These are phyloP conservation scores for Hypomecis punctinalis DNA, from an alignment of 2,888 invertebrate genomes.

Conservation along the genomic window DNA sequence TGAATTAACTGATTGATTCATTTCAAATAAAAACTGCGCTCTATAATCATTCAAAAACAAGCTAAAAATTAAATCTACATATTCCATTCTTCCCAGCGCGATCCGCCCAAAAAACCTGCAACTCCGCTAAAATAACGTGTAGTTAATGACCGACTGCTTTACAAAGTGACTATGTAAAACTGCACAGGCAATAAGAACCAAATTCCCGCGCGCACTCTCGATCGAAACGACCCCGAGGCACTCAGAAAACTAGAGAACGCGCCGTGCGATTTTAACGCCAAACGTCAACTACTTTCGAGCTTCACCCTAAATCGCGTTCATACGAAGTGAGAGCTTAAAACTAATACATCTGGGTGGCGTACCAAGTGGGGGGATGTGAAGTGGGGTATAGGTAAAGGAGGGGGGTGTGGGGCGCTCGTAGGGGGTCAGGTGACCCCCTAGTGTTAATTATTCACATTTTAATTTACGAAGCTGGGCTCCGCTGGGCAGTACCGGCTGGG, in stretches of 20 bases:
- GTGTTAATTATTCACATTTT: constrained; percentile 85
- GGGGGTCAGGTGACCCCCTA: constrained; percentile 52
- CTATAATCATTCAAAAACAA: too few relatives aligned
- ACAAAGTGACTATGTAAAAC: constrained; percentile 40
- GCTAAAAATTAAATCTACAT: neutral
- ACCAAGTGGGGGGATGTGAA: constrained; percentile 51
- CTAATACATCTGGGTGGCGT: constrained; percentile 80
- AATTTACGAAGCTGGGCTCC: constrained; percentile 77
- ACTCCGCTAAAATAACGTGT: constrained; percentile 41
- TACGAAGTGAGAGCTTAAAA: constrained; percentile 79
- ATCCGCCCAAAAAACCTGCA: constrained; percentile 31
- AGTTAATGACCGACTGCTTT: constrained; percentile 37
- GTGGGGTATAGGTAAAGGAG: constrained; percentile 46
- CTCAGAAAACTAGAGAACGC: constrained; percentile 53
- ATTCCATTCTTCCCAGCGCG: constrained; percentile 5
- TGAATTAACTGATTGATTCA: too few relatives aligned
- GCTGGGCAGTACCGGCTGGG: constrained; percentile 65
- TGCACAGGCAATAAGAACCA: constrained; percentile 42
- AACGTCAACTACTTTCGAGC: constrained; percentile 70
- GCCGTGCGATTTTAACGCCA: constrained; percentile 65
- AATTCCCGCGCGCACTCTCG: constrained; percentile 44
- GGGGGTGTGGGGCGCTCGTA: constrained; percentile 40
- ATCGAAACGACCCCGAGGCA: constrained; percentile 44
- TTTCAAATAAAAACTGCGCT: too few relatives aligned
- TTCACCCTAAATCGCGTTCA: constrained; percentile 74